phyloP scores from a whole-genome alignment of 2,888 invertebrate species.

The Brachycybe producta region DNA sequence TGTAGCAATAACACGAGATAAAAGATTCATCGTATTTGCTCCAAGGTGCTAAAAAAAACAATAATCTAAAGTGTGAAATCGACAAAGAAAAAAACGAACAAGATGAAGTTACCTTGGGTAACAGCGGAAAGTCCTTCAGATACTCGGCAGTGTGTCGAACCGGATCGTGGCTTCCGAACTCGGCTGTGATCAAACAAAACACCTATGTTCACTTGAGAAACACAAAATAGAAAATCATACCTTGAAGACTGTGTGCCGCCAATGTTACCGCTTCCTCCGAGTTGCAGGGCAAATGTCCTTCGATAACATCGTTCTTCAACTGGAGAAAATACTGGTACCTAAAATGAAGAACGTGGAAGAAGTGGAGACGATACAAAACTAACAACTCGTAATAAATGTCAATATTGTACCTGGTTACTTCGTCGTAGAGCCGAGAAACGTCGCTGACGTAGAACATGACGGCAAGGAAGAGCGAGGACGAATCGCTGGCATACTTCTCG shows the following conservation, averaged over 20 bases:
- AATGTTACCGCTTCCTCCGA: slow-evolving; percentile 80
- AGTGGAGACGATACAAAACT: neutral
- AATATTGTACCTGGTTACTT: slow-evolving; percentile 58
- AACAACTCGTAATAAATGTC: slow-evolving; percentile 1
- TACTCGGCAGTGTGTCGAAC: slow-evolving; percentile 84
- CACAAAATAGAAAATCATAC: slow-evolving; percentile 23
- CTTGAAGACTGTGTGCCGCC: slow-evolving; percentile 85
- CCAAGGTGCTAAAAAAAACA: slow-evolving; percentile 25
- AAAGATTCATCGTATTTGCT: slow-evolving; percentile 39
- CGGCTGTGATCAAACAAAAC: slow-evolving; percentile 45
- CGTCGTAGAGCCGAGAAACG: slow-evolving; percentile 74
- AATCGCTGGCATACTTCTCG: slow-evolving; percentile 79
- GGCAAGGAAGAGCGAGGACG: slow-evolving; percentile 63
- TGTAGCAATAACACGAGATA: slow-evolving; percentile 49
- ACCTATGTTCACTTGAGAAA: neutral
- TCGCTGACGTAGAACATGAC: slow-evolving; percentile 92
- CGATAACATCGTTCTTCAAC: slow-evolving; percentile 84
- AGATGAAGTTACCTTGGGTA: slow-evolving; percentile 70
- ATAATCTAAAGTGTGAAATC: slow-evolving; percentile 10
- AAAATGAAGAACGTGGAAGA: slow-evolving; percentile 20
- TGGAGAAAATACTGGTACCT: slow-evolving; percentile 91
- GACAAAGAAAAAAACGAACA: slow-evolving; percentile 3
- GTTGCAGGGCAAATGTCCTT: slow-evolving; percentile 78
- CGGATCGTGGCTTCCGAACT: slow-evolving; percentile 83
- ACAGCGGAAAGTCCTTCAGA: slow-evolving; percentile 74